These are phyloP conservation scores for Strongylocentrotus purpuratus DNA, from an alignment of 35 echinoderm and acorn worm species.

Conservation along the genomic window DNA sequence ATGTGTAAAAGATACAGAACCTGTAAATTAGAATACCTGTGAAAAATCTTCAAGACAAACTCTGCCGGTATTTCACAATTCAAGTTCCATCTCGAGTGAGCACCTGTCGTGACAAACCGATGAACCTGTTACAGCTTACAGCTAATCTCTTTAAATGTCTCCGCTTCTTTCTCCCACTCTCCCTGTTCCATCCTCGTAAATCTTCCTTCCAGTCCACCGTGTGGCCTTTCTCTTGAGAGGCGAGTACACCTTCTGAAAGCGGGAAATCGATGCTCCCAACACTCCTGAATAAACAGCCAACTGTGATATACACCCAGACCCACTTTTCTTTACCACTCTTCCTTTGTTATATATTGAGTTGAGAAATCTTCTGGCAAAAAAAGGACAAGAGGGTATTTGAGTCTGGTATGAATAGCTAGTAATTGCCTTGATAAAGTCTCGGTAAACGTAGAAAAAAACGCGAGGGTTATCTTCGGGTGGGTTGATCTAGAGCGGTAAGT, in stretches of 20 bases:
- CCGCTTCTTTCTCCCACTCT: background rate
- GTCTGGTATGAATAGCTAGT: background rate
- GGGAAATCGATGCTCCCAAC: background rate
- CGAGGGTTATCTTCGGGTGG: background rate
- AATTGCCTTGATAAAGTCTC: background rate
- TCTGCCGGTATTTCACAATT: background rate
- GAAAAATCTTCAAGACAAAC: too few species aligned
- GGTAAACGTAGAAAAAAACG: background rate
- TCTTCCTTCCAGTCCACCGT: background rate
- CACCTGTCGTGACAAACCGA: background rate
- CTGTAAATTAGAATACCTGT: too few species aligned
- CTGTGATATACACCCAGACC: background rate
- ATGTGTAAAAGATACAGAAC: too few species aligned
- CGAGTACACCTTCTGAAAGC: background rate
- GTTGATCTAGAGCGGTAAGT: background rate
- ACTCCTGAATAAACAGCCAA: background rate
- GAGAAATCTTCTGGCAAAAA: background rate
- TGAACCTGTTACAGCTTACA: background rate
- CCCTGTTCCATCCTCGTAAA: background rate
- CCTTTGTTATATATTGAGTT: background rate
- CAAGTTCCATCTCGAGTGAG: background rate
- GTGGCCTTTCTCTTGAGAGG: background rate
- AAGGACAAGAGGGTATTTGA: background rate
- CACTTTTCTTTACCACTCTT: background rate
- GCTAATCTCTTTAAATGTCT: background rate